These are phyloP conservation scores for Sardina pilchardus DNA, from an alignment of 2,113 vertebrate species.

Conservation along the genomic window DNA sequence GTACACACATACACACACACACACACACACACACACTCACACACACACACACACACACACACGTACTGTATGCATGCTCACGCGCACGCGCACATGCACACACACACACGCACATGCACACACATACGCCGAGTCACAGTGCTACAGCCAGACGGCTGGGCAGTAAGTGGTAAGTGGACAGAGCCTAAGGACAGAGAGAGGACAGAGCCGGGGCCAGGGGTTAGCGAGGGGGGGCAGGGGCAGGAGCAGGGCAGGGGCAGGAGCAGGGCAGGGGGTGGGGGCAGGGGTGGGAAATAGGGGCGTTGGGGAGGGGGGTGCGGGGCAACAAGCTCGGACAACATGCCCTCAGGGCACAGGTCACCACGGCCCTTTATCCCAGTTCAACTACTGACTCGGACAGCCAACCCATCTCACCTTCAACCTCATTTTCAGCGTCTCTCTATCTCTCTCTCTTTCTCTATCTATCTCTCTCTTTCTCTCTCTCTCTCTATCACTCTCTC, in stretches of 20 bases:
- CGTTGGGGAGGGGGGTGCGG: background rate
- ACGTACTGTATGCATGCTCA: background rate
- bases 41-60: background rate
- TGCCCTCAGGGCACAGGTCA: slow-evolving; percentile 27
- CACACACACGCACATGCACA: background rate
- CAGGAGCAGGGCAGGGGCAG: background rate
- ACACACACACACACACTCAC: background rate
- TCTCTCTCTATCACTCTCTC: background rate
- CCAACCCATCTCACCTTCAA: background rate
- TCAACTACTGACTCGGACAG: background rate
- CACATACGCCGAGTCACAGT: background rate
- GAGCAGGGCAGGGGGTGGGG: background rate
- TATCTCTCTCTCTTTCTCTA: background rate
- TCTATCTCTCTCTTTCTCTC: background rate
- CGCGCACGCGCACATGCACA: background rate
- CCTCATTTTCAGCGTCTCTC: background rate
- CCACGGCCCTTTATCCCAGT: slow-evolving; percentile 28
- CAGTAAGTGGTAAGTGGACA: slow-evolving; percentile 6
- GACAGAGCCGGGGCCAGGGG: background rate
- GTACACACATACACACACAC: background rate
- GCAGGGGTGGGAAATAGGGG: too few relatives aligned
- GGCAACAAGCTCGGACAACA: slow-evolving; percentile 25
- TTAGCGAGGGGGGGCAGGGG: background rate
- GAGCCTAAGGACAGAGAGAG: slow-evolving; percentile 3
- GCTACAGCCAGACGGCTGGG: background rate